These are phyloP conservation scores for Scaptomyza flava DNA, from an alignment of 2,888 invertebrate genomes.

Conservation along the genomic window DNA sequence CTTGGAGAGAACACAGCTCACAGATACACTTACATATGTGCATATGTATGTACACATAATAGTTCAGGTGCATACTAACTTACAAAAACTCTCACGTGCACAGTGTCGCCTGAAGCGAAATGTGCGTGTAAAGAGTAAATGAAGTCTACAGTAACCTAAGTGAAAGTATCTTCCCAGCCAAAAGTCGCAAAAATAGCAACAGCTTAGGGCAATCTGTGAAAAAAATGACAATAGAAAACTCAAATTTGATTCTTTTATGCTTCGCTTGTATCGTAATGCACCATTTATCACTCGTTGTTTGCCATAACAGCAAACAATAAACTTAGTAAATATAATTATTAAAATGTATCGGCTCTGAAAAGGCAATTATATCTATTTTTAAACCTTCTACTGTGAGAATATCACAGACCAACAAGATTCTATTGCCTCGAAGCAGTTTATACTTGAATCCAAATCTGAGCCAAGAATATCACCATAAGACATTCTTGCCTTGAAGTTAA, in stretches of 20 bases:
- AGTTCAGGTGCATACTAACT: conserved; percentile 5
- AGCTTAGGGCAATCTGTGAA: conserved; percentile 8
- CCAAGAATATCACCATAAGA: too few relatives aligned
- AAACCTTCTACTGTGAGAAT: too few relatives aligned
- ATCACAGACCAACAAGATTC: too few relatives aligned
- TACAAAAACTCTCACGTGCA: conserved; percentile 1
- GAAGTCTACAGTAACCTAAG: conserved; percentile 13
- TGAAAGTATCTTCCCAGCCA: conserved; percentile 11
- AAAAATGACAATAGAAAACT: conserved; percentile 11
- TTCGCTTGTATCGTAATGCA: not conserved
- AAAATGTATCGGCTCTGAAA: too few relatives aligned
- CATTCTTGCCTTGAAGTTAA: too few relatives aligned
- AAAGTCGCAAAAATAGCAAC: conserved; percentile 25
- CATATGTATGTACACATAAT: not conserved
- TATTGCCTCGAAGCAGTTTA: too few relatives aligned
- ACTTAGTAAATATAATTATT: too few relatives aligned
- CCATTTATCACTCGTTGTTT: not conserved
- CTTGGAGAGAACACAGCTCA: conserved; percentile 36
- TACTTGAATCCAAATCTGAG: too few relatives aligned
- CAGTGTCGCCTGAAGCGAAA: conserved; percentile 15
- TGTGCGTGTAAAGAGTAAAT: conserved; percentile 36
- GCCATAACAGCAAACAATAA: not conserved
- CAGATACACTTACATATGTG: conserved; percentile 1
- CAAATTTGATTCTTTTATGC: not conserved
- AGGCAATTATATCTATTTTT: too few relatives aligned